Evolutionary conservation across 2,113 vertebrate species (phyloP), one percentile per base, ranked within the genome.

Genomic region (Alligator sinensis): DNA sequence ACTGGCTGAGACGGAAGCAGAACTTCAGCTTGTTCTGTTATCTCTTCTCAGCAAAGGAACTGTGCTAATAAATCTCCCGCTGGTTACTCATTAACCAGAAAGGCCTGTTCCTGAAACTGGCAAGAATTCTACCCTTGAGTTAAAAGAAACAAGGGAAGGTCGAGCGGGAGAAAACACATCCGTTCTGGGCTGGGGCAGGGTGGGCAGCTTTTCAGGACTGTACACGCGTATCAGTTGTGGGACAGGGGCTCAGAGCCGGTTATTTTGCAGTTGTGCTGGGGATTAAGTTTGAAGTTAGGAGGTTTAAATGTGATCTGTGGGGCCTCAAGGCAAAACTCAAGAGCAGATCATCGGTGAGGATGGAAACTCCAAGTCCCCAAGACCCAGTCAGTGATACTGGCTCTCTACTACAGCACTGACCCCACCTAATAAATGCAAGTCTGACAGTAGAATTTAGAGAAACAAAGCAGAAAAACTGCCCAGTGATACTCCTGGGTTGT

Each of bases 81-180:
- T 12, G 66, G 91, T 94, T 96, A 95, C 19, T 92, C 89, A 95
- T 95, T 94, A 94, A 96, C 95, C 64, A 62, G n/a, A 9, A 47
- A 84, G 61, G 70, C 14, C 66, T 92, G 0, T 0, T 68, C 91
- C 92, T 88, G 68, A 1, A 77, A 74, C 59, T 0, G 0, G 77
- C 59, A 59, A 66, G 10, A 89, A 82, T 82, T 2, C 57, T 54
- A 55, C 76, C 72, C 38, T 1, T 3, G 58, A 79, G 59, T 87
- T 60, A 1, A 8, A 21, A 18, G 27, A 28, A 6, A 60, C 54
- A 10, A 80, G 68, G 58, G 78, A 24, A 0, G 0, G 2, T 28
- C 2, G 0, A 25, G 59, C 28, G 72, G 0, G 0, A 68, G 59
- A 57, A 74, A 4, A 1, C 9, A 34, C 54, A 2, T 0, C 1